Evolutionary conservation across 2,888 invertebrate genomes (phyloP), one percentile per base, ranked within the genome.

Genomic region (Oasisia sp.): DNA sequence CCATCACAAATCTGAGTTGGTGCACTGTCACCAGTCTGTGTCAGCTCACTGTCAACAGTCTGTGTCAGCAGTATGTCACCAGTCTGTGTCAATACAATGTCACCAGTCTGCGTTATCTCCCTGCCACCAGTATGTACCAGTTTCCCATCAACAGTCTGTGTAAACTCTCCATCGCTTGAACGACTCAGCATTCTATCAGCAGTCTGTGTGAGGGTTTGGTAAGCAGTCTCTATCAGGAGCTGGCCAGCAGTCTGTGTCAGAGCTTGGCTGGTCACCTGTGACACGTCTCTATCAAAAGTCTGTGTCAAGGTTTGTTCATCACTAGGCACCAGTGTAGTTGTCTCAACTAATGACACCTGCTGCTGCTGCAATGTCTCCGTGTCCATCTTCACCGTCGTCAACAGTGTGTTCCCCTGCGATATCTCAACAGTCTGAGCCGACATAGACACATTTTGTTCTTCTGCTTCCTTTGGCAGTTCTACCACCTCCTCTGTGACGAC

Each of bases 321-420:
- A 74, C 5, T 19, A 74, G 74, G 74, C 74, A 27, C 74, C 74
- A 74, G 7, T 74, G 74, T 19, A 27, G 74, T 74, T 74, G 74
- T n/a, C 27, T n/a, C 74, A 74, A 19, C 27, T 27, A 74, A 74
- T 3, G 74, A 74, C 27, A 74, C 27, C 74, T 27, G 74, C 74
- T 74, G 74, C n/a, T 74, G 74, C n/a, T 74, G 74, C 74, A 27
- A 74, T 19, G 27, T 27, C 27, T 74, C 27, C 27, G 2, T 74
- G 74, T 74, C 74, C 74, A 74, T 74, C 74, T 74, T 74, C 27
- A 74, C 74, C 27, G 74, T 74, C n/a, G 74, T 74, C 74, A 74
- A 27, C 74, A 74, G 19, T 5, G 27, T 7, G 74, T 74, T 27
- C 19, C 74, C 74, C n/a, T 74, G 74, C 27, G 74, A 74, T 74